A percentile compares a stretch with the other conserved stretches of the same genome.
These are phyloP conservation scores for Lithophane semibrunnea DNA, from an alignment of 2,888 invertebrate genomes.

Conservation along the genomic window DNA sequence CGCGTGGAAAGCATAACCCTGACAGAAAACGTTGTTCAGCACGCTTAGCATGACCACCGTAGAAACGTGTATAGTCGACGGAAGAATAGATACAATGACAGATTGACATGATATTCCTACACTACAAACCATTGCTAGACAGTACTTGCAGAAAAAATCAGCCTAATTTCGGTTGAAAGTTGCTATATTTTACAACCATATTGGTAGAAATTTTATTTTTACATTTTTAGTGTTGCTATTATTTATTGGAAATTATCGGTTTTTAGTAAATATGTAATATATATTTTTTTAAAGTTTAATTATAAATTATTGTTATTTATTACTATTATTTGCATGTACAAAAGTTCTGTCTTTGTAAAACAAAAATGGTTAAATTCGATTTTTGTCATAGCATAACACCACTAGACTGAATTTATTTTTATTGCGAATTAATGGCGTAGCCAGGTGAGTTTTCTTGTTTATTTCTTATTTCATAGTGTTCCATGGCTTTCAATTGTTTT, in stretches of 20 bases:
- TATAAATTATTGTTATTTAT: not conserved
- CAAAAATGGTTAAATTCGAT: slow-evolving; percentile 12
- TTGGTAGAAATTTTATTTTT: slow-evolving; percentile 15
- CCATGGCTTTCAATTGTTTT: slow-evolving; percentile 89
- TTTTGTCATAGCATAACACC: slow-evolving; percentile 47
- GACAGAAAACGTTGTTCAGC: not conserved
- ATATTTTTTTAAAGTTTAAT: too few species aligned
- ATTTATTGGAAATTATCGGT: slow-evolving; percentile 28
- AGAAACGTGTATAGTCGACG: too few species aligned
- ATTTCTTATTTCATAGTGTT: slow-evolving; percentile 89
- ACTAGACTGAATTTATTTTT: slow-evolving; percentile 85
- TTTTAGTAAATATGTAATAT: not conserved
- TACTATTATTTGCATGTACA: accelerated
- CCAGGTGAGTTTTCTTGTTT: slow-evolving; percentile 90
- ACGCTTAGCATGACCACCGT: too few species aligned
- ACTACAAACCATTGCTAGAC: not conserved
- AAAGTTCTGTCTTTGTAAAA: not conserved
- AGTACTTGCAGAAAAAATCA: too few species aligned
- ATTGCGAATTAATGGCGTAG: slow-evolving; percentile 91
- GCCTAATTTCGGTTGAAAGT: not conserved
- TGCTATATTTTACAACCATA: slow-evolving; percentile 1
- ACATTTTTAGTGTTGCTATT: slow-evolving; percentile 8
- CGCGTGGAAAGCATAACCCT: too few species aligned
- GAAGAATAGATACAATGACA: too few species aligned
- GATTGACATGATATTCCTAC: too few species aligned